phyloP scores from a whole-genome alignment of 1,140 invertebrate genomes.

The Pogonus chalceus region DNA sequence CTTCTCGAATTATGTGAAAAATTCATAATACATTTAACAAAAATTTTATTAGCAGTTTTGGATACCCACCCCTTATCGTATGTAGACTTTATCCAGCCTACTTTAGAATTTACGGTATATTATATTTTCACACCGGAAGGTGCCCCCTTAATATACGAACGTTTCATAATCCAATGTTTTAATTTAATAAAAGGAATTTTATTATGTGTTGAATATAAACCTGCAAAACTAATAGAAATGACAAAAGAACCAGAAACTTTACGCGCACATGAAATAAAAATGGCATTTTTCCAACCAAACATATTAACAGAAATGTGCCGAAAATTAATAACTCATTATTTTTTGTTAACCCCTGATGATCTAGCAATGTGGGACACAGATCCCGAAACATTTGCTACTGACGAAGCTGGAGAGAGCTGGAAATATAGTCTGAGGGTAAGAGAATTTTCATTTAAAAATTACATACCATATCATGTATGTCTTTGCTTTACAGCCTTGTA shows the following conservation, averaged over 20 bases:
- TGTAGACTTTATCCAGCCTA: conserved; percentile 64
- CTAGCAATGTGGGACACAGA: conserved; percentile 81
- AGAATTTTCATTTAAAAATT: conserved; percentile 25
- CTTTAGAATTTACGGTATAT: conserved; percentile 70
- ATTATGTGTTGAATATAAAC: conserved; percentile 61
- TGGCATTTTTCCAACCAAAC: conserved; percentile 59
- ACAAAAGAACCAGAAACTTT: conserved; percentile 41
- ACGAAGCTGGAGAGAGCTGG: conserved; percentile 84
- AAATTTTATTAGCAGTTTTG: conserved; percentile 64
- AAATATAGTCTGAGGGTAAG: conserved; percentile 82
- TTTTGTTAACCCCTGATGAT: conserved; percentile 74
- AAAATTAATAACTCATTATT: conserved; percentile 79
- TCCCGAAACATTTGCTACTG: conserved; percentile 79
- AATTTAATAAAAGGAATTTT: conserved; percentile 81
- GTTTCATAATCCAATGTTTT: conserved; percentile 79
- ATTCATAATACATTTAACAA: conserved; percentile 68
- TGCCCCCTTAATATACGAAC: conserved; percentile 64
- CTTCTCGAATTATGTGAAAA: conserved; percentile 62
- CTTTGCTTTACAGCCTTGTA: conserved; percentile 61
- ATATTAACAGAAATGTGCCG: conserved; percentile 68
- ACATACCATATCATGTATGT: conserved; percentile 9
- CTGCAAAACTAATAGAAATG: conserved; percentile 46
- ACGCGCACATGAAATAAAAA: conserved; percentile 57
- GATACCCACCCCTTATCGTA: conserved; percentile 70
- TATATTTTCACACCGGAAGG: conserved; percentile 78